phyloP scores from a whole-genome alignment of 2,797 vertebrate genomes.

The Lophotriccus pileatus region DNA sequence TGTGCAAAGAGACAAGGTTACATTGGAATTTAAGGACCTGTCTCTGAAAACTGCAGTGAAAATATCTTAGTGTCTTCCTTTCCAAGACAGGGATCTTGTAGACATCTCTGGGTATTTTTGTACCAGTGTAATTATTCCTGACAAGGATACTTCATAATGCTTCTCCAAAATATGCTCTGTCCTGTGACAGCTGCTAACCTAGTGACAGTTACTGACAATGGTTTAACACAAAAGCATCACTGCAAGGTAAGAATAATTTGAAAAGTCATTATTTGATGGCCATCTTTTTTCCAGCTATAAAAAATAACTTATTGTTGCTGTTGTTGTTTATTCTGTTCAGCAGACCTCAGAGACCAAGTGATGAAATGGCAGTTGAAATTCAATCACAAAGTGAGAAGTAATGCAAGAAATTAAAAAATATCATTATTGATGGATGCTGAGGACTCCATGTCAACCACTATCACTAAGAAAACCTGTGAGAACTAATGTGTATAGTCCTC shows the following conservation, averaged over 20 bases:
- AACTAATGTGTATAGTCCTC: neutral
- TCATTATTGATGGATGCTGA: neutral
- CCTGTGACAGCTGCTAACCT: slow-evolving; percentile 4
- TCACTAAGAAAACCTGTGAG: neutral
- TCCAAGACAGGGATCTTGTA: neutral
- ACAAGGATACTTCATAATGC: neutral
- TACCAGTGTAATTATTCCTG: neutral
- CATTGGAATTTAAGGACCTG: neutral
- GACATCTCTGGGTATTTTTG: neutral
- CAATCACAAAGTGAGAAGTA: neutral
- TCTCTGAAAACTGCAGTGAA: neutral
- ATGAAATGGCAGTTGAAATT: neutral
- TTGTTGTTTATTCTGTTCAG: neutral
- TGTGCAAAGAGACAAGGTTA: neutral
- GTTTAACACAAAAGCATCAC: neutral
- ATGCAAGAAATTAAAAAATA: neutral
- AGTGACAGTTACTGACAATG: neutral
- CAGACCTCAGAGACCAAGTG: neutral
- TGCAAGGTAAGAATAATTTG: neutral
- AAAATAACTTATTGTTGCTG: neutral
- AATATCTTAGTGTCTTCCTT: neutral
- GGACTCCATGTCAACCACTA: neutral
- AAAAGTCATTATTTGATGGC: neutral
- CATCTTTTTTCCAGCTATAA: neutral
- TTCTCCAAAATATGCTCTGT: neutral